These are phyloP conservation scores for Cladopsammia gracilis DNA, from an alignment of 64 coral and sea anemone genomes.

Conservation along the genomic window DNA sequence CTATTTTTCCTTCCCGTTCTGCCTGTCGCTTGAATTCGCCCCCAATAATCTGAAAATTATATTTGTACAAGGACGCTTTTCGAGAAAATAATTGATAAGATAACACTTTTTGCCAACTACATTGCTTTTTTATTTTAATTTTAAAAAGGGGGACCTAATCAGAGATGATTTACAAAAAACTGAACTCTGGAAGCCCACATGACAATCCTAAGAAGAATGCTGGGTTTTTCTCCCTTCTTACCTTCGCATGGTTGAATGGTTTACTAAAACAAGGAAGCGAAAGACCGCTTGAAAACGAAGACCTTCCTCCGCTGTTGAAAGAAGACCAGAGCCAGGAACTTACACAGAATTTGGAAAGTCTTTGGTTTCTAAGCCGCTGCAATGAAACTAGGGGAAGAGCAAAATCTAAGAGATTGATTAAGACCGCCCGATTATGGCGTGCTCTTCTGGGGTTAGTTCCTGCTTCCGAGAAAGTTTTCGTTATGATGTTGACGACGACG, in stretches of 20 bases:
- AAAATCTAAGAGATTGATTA: not conserved
- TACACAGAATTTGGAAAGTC: not conserved
- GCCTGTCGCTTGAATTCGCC: no score
- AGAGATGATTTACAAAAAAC: not conserved
- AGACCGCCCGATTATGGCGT: not conserved
- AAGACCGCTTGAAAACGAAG: slow-evolving; percentile 2
- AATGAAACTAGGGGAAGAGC: not conserved
- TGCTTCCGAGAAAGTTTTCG: not conserved
- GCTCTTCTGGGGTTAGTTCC: not conserved
- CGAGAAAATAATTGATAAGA: no score
- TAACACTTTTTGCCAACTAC: not conserved
- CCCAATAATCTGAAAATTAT: no score
- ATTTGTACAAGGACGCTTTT: no score
- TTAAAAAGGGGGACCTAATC: no score
- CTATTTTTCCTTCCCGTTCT: no score
- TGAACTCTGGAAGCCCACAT: not conserved
- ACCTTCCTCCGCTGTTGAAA: not conserved
- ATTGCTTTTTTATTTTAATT: no score
- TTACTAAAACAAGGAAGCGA: not conserved
- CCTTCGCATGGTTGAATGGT: not conserved
- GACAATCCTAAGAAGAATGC: not conserved
- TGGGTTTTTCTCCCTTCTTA: not conserved
- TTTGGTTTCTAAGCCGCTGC: not conserved
- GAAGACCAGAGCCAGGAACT: not conserved
- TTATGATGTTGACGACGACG: not conserved